Evolutionary conservation across 2,113 vertebrate genomes (phyloP).

Genomic region (Pristiophorus japonicus): DNA sequence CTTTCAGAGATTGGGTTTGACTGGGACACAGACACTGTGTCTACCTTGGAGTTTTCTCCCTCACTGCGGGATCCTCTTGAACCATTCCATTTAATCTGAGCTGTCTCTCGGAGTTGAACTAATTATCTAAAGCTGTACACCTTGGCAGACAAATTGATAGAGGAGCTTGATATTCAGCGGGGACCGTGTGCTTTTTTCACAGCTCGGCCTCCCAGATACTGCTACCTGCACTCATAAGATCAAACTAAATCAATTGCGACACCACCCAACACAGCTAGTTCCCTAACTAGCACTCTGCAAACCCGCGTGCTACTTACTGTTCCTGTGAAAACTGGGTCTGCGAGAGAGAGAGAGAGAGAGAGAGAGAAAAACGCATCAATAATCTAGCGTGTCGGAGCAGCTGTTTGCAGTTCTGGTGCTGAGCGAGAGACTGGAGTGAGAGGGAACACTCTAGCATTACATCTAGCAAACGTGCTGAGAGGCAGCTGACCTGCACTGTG

Average conservation of each 20-base stretch:
- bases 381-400: neutral
- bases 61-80: neutral
- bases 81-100: neutral
- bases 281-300: slow-evolving; percentile 9
- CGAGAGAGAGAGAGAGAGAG: neutral
- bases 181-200: slow-evolving; percentile 6
- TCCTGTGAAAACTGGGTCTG: slow-evolving; percentile 34
- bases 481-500: neutral
- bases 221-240: neutral
- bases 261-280: slow-evolving; percentile 14
- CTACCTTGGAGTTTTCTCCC: neutral
- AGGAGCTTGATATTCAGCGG: slow-evolving; percentile 11
- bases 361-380: neutral
- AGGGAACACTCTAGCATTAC: neutral
- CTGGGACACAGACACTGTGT: neutral
- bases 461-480: neutral
- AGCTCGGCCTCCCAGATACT: neutral
- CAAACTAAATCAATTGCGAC: slow-evolving; percentile 9
- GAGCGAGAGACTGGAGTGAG: neutral
- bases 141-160: neutral
- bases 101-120: neutral
- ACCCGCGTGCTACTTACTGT: slow-evolving; percentile 31
- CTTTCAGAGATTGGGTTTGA: neutral
- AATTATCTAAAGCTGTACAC: neutral
- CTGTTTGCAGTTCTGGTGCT: slow-evolving; percentile 3